phyloP scores from a whole-genome alignment of 2,797 vertebrate species.

The Bradypodion pumilum region DNA sequence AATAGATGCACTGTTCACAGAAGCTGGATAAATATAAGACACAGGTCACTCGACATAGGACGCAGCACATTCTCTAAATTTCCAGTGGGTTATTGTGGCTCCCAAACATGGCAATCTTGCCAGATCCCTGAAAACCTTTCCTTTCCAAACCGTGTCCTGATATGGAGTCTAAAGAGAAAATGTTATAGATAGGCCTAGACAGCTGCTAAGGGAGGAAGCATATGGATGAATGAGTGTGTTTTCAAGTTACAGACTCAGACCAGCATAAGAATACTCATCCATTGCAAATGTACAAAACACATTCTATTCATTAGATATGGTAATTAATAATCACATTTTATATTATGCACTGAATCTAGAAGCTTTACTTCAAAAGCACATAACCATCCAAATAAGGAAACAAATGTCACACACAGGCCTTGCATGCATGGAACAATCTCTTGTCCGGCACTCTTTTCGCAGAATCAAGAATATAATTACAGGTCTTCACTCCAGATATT shows the following conservation, averaged over 20 bases:
- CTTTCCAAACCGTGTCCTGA: too few relatives aligned
- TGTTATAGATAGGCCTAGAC: conserved; percentile 2
- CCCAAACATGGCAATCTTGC: conserved; percentile 2
- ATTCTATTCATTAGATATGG: background rate
- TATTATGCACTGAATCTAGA: background rate
- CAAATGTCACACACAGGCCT: accelerated
- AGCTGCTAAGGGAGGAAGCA: background rate
- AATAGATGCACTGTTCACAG: conserved; percentile 27
- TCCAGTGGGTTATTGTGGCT: background rate
- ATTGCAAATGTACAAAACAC: background rate
- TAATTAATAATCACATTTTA: background rate
- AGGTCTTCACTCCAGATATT: background rate
- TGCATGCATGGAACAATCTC: background rate
- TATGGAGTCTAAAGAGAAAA: conserved; percentile 3
- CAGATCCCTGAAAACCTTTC: background rate
- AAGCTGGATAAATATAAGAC: conserved; percentile 40
- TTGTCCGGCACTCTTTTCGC: background rate
- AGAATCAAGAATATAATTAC: background rate
- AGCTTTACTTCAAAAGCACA: too few relatives aligned
- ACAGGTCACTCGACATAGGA: conserved; percentile 19
- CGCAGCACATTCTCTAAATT: background rate
- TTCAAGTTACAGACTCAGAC: background rate
- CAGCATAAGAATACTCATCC: background rate
- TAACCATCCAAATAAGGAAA: background rate
- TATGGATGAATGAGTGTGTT: background rate